Base-by-base conservation (phyloP, 2,888 invertebrate genomes). In the Alloscopus bannaensis region DNA sequence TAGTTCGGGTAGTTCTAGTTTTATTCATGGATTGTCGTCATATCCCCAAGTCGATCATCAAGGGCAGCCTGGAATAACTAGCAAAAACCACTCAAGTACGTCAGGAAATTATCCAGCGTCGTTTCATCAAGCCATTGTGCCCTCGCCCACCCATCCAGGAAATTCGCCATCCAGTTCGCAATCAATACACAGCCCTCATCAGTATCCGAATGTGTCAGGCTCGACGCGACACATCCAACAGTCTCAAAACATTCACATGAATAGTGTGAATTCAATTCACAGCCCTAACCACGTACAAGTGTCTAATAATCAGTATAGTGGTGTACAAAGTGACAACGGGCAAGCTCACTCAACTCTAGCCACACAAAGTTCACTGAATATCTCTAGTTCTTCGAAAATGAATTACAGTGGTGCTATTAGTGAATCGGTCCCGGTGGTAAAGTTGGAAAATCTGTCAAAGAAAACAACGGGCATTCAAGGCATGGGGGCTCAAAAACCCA, bases 361-460 rank as follows among this genome's bases (percentile, higher is more conserved):
- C 20, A 45, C 52, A 6, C 76, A 70, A 64, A 47, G 55, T 42
- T 40, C 77, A 16, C 22, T 64, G 22, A 69, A 69, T 70, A 24
- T 18, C n/a, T 59, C 59, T 59, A 68, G 66, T 70, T 69, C 75
- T 66, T 57, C 75, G 11, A 75, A 69, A 66, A 47, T 70, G 29
- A 70, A 70, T 62, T 64, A 50, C 42, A 69, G 59, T 68, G 75
- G 77, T 77, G 77, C 77, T 77, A 66, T 66, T 20, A 77, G 52
- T 77, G 36, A 22, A 22, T 22, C 20, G 20, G 60, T 68, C 36
- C 62, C 77, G 22, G 36, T 77, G 26, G 69, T 77, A 2, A 77
- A 77, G 36, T 40, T 62, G 36, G 77, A 77, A 36, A 52, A 64
- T 28, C 2, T 50, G 50, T 8, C 66, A 1, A 76, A 47, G 45